Base-by-base conservation (phyloP, 2,797 vertebrate species). In the Ateles fusciceps region DNA sequence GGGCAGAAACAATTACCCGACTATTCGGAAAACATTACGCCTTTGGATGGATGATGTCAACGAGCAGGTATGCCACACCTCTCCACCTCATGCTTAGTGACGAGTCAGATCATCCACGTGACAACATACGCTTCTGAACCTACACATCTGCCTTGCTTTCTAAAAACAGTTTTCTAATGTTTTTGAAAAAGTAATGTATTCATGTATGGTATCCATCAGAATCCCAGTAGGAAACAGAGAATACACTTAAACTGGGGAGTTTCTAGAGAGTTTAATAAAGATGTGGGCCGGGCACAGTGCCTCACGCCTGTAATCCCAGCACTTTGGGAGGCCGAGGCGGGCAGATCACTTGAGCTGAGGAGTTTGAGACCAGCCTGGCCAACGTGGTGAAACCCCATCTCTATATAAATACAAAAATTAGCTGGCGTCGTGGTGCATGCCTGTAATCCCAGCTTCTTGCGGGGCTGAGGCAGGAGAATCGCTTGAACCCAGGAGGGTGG, bases 31-130 rank as follows among this genome's bases (percentile, higher is more conserved):
- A 97, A 99, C 99, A 0, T 98, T 99, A 10, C 99, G 99, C 90
- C 98, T 99, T 81, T 99, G 99, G 99, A 99, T 99, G 99, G 99
- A 99, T 59, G 99, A 99, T 1, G 99, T 99, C 26, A 99, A 99
- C 0, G 99, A 99, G 28, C 99, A 99, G 98, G 99, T 99, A 89
- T 96, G 59, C 0, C 0, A 0, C 0, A 0, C 0, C 0, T 15
- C 44, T 88, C 52, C 12, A 2, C 55, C 3, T 13, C 28, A 4
- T 2, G 1, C 11, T 4, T 81, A 9, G n/a, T 8, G 48, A 71
- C 42, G 46, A 72, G 19, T 14, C 12, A 11, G 4, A 6, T 14
- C 5, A 26, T 89, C 68, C 21, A 1, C 2, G 21, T 12, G 48
- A 36, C 42, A 2, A 4, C 8, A 3, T 4, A 1, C 0, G 7